Conservation (phyloP, 2,797 vertebrate species). For the Myiotriccus ornatus region DNA sequence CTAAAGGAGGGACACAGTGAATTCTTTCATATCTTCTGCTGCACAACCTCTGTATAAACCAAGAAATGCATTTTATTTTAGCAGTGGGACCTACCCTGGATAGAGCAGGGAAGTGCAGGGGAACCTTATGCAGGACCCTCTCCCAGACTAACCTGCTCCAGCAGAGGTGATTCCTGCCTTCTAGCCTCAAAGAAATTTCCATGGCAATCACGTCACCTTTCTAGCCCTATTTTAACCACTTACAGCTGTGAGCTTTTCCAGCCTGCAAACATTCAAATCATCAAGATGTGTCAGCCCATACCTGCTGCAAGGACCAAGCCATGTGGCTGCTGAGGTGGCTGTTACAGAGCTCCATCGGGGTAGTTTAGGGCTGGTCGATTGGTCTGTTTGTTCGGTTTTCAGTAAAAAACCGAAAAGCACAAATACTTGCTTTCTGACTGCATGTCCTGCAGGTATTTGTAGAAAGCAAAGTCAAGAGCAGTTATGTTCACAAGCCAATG, state of each 20-base stretch:
- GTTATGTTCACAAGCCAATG: neutral
- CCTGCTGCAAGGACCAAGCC: neutral
- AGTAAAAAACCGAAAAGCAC: neutral
- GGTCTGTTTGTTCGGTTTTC: neutral
- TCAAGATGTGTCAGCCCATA: neutral
- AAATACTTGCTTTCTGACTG: neutral
- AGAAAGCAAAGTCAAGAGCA: neutral
- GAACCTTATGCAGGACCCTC: neutral
- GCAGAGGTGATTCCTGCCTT: neutral
- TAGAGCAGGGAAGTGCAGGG: neutral
- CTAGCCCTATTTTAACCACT: neutral
- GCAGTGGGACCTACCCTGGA: neutral
- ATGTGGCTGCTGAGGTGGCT: accelerated
- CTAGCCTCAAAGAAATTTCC: neutral
- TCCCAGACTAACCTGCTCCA: neutral
- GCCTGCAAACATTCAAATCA: neutral
- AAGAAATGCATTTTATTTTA: neutral
- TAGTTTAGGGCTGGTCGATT: neutral
- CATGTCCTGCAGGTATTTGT: neutral
- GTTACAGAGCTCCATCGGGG: neutral
- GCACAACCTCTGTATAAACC: neutral
- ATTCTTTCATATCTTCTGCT: neutral
- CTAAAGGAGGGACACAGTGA: neutral
- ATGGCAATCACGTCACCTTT: neutral
- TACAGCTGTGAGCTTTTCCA: neutral